Evolutionary conservation across 92 coral and sea anemone genomes (phyloP), one percentile per base, ranked within the genome.

Genomic region (Galaxea fascicularis): DNA sequence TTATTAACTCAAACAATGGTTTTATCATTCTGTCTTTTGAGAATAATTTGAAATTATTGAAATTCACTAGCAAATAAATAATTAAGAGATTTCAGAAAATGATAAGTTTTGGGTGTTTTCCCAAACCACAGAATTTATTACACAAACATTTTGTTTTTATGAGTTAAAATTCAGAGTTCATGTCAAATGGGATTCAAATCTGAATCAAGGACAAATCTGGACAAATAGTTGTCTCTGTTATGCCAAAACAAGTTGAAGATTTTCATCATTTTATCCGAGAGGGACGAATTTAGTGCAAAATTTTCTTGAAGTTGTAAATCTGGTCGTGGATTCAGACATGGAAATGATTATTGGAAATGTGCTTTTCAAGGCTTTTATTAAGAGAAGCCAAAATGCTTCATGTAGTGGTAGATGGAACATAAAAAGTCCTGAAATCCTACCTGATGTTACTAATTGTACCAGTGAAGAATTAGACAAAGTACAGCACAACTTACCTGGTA

Each of bases 401-500:
- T 56, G 13, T 10, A 41, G 11, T 45, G 44, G 51, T 26, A 82
- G 58, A 25, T 45, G 24, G 29, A 47, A 25, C 9, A 25, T 22
- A n/a, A 56, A 56, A 11, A 82, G 57, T 56, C 60, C 69, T 41
- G 59, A 44, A 10, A 54, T 69, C 41, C 20, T 57, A 25, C 26
- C 63, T 4, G 27, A 25, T 44, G 13, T 0, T 8, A 56, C 16
- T 7, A 13, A 16, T 46, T 68, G 44, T 12, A 52, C 77, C 11
- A 25, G 57, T 54, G 67, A 56, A 28, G 76, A 75, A 64, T 35
- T n/a, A n/a, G n/a, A n/a, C n/a, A n/a, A n/a, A n/a, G n/a, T 17
- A 15, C 54, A 73, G 11, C 87, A 83, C 65, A 83, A 83, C 45
- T 51, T n/a, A 10, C 81, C 87, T 35, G 74, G 81, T n/a, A 83